Evolutionary conservation across 23 tunicate genomes (phyloP).

Genomic region (Diplosoma virens): DNA sequence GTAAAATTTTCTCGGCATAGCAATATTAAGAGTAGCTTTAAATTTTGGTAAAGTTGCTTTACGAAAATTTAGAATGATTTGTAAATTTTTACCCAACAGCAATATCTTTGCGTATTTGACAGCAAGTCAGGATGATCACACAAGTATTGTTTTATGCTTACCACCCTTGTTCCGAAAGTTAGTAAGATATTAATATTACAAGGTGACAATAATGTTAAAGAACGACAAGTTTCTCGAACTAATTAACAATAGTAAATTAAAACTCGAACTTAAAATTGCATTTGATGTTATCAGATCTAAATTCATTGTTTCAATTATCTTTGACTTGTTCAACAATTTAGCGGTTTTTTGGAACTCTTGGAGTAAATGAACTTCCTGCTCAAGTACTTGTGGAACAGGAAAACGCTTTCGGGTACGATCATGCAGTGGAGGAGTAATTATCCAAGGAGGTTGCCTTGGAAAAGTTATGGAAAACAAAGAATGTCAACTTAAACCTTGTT

Average conservation of each 20-base stretch:
- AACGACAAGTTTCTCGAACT: too few relatives aligned
- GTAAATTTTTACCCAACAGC: too few relatives aligned
- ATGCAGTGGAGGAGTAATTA: slow-evolving; percentile 7
- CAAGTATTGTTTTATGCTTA: too few relatives aligned
- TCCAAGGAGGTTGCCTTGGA: slow-evolving; percentile 24
- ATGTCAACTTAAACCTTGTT: not conserved
- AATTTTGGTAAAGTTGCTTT: too few relatives aligned
- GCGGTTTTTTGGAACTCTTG: slow-evolving; percentile 18
- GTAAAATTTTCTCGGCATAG: too few relatives aligned
- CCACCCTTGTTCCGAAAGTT: too few relatives aligned
- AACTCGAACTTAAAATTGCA: not conserved
- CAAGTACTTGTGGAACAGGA: slow-evolving; percentile 5
- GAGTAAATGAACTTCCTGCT: slow-evolving; percentile 11
- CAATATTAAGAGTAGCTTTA: too few relatives aligned
- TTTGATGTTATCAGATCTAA: not conserved
- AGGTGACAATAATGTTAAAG: too few relatives aligned
- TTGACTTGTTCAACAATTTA: not conserved
- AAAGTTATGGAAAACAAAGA: slow-evolving; percentile 1
- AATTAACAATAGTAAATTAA: not conserved
- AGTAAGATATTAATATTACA: too few relatives aligned
- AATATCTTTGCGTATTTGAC: too few relatives aligned
- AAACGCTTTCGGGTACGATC: not conserved
- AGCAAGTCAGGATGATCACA: too few relatives aligned
- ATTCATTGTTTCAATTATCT: not conserved
- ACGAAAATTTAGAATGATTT: too few relatives aligned